These are phyloP conservation scores for Pedetes capensis DNA, from an alignment of 2,113 vertebrate genomes.

Conservation along the genomic window DNA sequence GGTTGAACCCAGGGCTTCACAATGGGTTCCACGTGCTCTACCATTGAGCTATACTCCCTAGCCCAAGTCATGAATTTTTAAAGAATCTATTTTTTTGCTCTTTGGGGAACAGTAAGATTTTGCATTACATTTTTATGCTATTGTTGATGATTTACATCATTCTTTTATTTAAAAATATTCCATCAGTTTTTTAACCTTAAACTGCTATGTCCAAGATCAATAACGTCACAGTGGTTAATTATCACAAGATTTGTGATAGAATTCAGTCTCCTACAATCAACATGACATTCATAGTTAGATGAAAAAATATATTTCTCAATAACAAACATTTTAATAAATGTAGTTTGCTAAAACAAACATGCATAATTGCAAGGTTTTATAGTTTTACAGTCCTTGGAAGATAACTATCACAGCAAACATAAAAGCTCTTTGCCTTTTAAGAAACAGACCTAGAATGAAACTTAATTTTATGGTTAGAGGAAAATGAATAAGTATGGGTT, in stretches of 20 bases:
- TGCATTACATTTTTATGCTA: background rate
- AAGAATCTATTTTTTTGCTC: background rate
- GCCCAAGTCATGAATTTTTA: background rate
- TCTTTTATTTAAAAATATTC: background rate
- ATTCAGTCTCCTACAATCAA: background rate
- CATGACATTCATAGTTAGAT: slow-evolving; percentile 5
- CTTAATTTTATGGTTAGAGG: background rate
- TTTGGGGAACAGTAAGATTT: background rate
- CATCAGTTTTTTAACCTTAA: background rate
- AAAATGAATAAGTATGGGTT: background rate
- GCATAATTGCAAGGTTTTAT: background rate
- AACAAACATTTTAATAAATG: background rate
- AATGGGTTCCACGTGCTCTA: background rate
- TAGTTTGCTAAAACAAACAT: slow-evolving; percentile 32
- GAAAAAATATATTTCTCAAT: background rate
- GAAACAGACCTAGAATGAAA: background rate
- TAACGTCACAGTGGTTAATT: background rate
- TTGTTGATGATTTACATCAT: background rate
- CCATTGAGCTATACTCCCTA: too few species aligned
- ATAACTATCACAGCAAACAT: background rate
- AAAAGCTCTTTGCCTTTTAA: background rate
- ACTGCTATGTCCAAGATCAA: background rate
- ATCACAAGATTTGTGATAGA: background rate
- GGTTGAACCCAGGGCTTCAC: background rate
- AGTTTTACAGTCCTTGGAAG: background rate